Evolutionary conservation across 1,140 invertebrate genomes (phyloP).

Genomic region (Pentalonia nigronervosa): DNA sequence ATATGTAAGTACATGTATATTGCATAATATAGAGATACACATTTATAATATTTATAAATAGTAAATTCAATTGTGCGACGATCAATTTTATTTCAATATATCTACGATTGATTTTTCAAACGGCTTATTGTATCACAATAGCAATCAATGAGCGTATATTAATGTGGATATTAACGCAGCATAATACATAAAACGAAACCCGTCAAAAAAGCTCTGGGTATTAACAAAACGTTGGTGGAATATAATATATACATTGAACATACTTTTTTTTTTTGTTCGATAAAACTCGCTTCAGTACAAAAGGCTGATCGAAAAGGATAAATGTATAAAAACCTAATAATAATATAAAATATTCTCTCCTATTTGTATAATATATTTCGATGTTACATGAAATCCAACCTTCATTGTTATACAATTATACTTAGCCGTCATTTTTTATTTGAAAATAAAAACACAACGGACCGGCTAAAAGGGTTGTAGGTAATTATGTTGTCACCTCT

Average conservation of each 20-base stretch:
- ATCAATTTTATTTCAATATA: background rate
- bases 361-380: background rate
- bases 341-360: background rate
- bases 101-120: constrained; percentile 3
- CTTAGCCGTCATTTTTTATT: constrained; percentile 13
- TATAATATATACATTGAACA: background rate
- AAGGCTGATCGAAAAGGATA: background rate
- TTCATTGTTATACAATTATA: background rate
- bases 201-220: background rate
- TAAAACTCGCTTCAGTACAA: background rate
- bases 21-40: background rate
- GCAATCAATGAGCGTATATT: background rate
- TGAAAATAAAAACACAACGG: constrained; percentile 2
- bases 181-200: background rate
- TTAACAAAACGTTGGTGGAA: background rate
- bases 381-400: background rate
- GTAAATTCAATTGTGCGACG: background rate
- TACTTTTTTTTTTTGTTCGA: background rate
- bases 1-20: background rate
- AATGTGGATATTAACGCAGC: background rate
- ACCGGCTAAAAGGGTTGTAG: background rate
- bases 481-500: constrained; percentile 22
- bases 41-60: background rate
- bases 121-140: background rate
- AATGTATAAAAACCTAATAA: background rate